These are phyloP conservation scores for Anoplius nigerrimus DNA, from an alignment of 2,888 invertebrate species.

Conservation along the genomic window DNA sequence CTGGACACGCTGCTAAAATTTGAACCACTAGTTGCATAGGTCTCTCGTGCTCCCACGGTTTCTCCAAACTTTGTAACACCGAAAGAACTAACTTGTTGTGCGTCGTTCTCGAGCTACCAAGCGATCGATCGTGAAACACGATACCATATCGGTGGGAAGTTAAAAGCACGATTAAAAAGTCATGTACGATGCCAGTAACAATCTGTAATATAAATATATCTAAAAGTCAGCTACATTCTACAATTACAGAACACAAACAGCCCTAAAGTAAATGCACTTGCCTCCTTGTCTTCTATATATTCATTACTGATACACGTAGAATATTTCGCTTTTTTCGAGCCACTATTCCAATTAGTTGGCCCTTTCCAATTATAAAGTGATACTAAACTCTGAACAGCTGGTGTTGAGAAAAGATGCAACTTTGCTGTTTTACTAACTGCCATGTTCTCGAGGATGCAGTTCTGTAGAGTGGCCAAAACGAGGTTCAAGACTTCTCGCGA, in stretches of 20 bases:
- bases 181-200: constrained; percentile 80
- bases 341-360: constrained; percentile 76
- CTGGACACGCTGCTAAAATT: constrained; percentile 83
- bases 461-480: constrained; percentile 82
- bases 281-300: neutral
- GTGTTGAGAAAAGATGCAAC: constrained; percentile 82
- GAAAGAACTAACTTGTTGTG: constrained; percentile 80
- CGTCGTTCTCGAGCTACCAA: constrained; percentile 79
- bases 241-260: neutral
- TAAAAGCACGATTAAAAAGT: constrained; percentile 84
- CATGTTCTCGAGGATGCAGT: constrained; percentile 81
- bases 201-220: constrained; percentile 58
- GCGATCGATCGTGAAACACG: constrained; percentile 82
- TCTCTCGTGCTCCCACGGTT: constrained; percentile 83
- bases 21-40: constrained; percentile 80
- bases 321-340: constrained; percentile 53
- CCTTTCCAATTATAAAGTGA: constrained; percentile 87
- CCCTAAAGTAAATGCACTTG: neutral
- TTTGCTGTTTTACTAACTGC: constrained; percentile 84
- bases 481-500: constrained; percentile 81
- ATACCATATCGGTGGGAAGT: constrained; percentile 87
- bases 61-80: constrained; percentile 80
- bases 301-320: neutral
- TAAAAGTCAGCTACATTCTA: neutral
- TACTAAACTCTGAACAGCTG: constrained; percentile 81